Conservation (phyloP, 2,797 vertebrate species). For the Furcifer pardalis region DNA sequence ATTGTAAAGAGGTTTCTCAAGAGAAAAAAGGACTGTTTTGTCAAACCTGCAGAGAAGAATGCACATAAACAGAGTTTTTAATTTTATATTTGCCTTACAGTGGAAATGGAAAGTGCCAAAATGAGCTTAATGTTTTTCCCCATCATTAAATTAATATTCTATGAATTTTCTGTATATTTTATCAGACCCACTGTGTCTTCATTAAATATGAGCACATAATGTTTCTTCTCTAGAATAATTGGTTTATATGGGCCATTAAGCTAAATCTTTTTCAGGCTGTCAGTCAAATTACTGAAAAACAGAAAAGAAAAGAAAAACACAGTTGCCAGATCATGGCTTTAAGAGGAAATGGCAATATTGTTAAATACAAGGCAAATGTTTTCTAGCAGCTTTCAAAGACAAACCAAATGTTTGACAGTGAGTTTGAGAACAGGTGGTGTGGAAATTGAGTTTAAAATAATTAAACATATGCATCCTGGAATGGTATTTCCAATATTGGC, state of each 20-base stretch:
- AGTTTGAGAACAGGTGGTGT: not conserved
- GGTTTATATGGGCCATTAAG: slow-evolving; percentile 41
- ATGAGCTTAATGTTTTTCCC: not conserved
- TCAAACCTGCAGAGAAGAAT: not conserved
- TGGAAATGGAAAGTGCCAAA: not conserved
- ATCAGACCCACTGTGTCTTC: slow-evolving; percentile 22
- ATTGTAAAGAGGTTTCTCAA: not conserved
- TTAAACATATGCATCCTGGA: slow-evolving; percentile 1
- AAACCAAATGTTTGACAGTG: not conserved
- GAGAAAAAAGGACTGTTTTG: not conserved
- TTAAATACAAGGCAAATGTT: fast-evolving
- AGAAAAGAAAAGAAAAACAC: slow-evolving; percentile 17
- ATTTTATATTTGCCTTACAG: slow-evolving; percentile 7
- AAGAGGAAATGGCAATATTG: not conserved
- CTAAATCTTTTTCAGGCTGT: slow-evolving; percentile 23
- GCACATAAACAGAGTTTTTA: not conserved
- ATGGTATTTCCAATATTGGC: slow-evolving; percentile 1
- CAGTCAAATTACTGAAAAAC: slow-evolving; percentile 4
- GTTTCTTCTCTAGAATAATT: slow-evolving; percentile 40
- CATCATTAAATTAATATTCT: slow-evolving; percentile 19
- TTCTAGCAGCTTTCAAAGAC: not conserved
- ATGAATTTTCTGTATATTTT: not conserved
- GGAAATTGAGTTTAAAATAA: not conserved
- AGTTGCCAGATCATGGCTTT: not conserved
- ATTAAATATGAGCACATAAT: slow-evolving; percentile 15